These are phyloP conservation scores for Manis crassicaudata DNA, from an alignment of 2,797 vertebrate species.

Conservation along the genomic window DNA sequence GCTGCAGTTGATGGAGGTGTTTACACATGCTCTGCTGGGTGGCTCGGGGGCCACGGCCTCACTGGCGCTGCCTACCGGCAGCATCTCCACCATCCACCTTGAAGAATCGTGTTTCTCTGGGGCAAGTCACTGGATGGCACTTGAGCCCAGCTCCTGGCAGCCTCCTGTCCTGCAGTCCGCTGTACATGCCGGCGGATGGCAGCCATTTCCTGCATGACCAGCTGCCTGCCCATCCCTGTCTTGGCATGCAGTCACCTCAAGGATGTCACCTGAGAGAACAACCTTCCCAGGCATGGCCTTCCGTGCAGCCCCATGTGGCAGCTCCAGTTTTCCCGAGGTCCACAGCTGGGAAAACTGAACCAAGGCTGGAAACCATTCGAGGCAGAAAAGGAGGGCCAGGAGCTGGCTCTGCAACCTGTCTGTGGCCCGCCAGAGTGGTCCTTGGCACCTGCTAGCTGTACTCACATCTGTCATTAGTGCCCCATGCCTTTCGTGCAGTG, in stretches of 20 bases:
- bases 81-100: accelerated
- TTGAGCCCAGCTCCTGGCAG: not conserved
- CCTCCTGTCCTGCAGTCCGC: accelerated
- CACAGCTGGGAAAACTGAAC: accelerated
- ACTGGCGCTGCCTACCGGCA: accelerated
- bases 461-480: accelerated
- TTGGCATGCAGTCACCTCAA: accelerated
- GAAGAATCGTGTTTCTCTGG: accelerated
- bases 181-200: accelerated
- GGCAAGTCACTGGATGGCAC: accelerated
- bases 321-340: not conserved
- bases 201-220: accelerated
- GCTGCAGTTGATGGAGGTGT: not conserved
- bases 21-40: not conserved
- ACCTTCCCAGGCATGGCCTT: too few species aligned
- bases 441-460: not conserved
- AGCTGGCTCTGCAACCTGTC: too few species aligned
- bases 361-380: accelerated
- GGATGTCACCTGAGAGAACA: accelerated
- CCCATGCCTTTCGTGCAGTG: not conserved
- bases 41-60: not conserved
- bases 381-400: accelerated
- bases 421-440: accelerated
- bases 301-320: not conserved
- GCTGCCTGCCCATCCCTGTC: accelerated